These are phyloP conservation scores for Psettodes erumei DNA, from an alignment of 2,113 vertebrate species.

Conservation along the genomic window DNA sequence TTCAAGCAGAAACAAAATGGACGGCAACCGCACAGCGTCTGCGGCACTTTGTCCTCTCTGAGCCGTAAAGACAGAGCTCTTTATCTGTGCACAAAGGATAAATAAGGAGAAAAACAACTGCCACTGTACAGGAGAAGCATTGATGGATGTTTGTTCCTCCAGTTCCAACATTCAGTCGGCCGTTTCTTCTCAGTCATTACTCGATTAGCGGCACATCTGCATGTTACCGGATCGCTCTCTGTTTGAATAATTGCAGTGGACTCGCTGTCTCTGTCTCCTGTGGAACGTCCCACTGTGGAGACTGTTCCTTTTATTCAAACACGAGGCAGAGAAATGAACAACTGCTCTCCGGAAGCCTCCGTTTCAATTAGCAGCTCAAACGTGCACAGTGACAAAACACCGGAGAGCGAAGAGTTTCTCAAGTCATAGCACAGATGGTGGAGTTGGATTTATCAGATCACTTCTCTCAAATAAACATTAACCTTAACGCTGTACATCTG, in stretches of 20 bases:
- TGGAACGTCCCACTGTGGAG: not conserved
- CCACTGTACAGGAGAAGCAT: slow-evolving; percentile 4
- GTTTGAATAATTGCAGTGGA: not conserved
- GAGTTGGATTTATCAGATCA: not conserved
- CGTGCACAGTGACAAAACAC: not conserved
- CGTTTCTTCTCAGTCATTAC: not conserved
- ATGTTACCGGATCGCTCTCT: not conserved
- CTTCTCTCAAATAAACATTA: no score
- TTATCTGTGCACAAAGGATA: not conserved
- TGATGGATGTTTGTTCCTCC: not conserved
- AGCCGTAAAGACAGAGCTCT: not conserved
- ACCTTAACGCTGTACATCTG: no score
- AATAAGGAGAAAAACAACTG: not conserved
- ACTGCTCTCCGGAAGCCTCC: not conserved
- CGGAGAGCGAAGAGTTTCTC: not conserved
- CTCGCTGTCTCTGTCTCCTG: not conserved
- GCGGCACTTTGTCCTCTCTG: not conserved
- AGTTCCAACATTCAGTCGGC: not conserved
- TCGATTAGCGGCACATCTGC: not conserved
- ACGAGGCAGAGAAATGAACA: not conserved
- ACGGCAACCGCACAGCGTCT: not conserved
- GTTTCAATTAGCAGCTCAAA: slow-evolving; percentile 2
- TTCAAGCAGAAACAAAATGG: slow-evolving; percentile 25
- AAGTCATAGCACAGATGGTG: not conserved
- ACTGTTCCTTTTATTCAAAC: not conserved